phyloP scores from a whole-genome alignment of 2,888 invertebrate genomes.

The Frankliniella intonsa region DNA sequence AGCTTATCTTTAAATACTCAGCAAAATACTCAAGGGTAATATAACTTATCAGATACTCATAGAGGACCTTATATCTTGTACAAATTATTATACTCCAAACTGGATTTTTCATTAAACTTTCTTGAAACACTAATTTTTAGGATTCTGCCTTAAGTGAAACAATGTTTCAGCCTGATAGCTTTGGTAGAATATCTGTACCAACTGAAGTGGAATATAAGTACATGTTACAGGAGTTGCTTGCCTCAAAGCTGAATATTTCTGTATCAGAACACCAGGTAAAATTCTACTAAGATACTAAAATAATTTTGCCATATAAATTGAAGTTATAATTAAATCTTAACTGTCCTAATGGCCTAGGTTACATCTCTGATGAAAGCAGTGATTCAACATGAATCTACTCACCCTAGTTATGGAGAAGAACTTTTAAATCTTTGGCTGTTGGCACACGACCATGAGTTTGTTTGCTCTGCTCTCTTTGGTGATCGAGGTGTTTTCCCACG shows the following conservation, averaged over 20 bases:
- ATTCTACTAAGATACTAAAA: too few relatives aligned
- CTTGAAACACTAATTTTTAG: slow-evolving; percentile 32
- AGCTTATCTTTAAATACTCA: slow-evolving; percentile 56
- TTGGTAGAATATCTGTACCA: slow-evolving; percentile 2
- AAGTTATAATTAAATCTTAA: not conserved
- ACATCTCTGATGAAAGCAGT: slow-evolving; percentile 5
- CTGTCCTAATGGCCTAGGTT: not conserved
- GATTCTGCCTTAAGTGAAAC: not conserved
- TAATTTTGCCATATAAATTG: slow-evolving; percentile 5
- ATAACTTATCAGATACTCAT: slow-evolving; percentile 31
- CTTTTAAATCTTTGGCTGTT: slow-evolving; percentile 61
- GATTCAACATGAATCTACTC: slow-evolving; percentile 30
- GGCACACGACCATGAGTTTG: slow-evolving; percentile 63
- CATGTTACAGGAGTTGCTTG: slow-evolving; percentile 24
- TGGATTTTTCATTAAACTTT: slow-evolving; percentile 24
- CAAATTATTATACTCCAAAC: too few relatives aligned
- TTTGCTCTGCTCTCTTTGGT: slow-evolving; percentile 56
- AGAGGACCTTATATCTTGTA: too few relatives aligned
- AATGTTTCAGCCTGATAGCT: slow-evolving; percentile 11
- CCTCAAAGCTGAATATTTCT: slow-evolving; percentile 28
- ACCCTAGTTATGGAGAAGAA: slow-evolving; percentile 43
- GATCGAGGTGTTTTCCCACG: slow-evolving; percentile 61
- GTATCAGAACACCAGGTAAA: slow-evolving; percentile 15
- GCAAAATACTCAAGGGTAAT: slow-evolving; percentile 33
- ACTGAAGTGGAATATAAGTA: slow-evolving; percentile 28